phyloP scores from a whole-genome alignment of 2,113 vertebrate species.

The Pygoscelis antarcticus region DNA sequence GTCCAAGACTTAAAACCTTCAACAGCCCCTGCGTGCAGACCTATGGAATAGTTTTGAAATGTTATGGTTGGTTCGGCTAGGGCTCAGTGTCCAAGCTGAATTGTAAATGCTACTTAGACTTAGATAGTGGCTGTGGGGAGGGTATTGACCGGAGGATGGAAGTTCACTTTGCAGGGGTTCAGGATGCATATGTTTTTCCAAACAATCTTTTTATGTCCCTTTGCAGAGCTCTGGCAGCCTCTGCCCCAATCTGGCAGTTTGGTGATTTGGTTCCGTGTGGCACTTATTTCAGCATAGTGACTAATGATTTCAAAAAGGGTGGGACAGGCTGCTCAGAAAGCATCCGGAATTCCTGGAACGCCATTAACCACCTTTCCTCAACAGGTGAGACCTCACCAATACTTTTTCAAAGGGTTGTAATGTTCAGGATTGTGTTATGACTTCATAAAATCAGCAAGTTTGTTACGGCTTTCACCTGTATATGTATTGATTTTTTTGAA shows the following conservation, averaged over 20 bases:
- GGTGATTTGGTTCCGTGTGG: conserved; percentile 85
- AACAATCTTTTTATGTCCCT: not conserved
- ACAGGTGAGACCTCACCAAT: conserved; percentile 73
- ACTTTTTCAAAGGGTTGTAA: not conserved
- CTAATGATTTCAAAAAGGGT: conserved; percentile 83
- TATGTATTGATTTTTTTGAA: not conserved
- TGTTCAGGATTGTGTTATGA: not conserved
- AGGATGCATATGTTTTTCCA: not conserved
- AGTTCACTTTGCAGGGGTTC: not conserved
- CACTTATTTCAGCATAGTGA: conserved; percentile 86
- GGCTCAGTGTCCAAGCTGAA: not conserved
- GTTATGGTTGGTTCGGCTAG: not conserved
- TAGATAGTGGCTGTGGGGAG: not conserved
- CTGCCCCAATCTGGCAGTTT: conserved; percentile 96
- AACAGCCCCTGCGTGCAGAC: not conserved
- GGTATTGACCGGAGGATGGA: not conserved
- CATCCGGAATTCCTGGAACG: conserved; percentile 87
- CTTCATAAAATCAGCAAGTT: not conserved
- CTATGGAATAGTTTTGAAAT: not conserved
- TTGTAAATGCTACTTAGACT: not conserved
- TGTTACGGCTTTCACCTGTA: not conserved
- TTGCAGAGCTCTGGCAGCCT: conserved; percentile 90
- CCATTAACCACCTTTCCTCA: conserved; percentile 80
- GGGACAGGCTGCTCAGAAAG: conserved; percentile 82
- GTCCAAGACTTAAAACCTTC: not conserved